Evolutionary conservation across 2,888 invertebrate species (phyloP).

Genomic region (Volucella bombylans): DNA sequence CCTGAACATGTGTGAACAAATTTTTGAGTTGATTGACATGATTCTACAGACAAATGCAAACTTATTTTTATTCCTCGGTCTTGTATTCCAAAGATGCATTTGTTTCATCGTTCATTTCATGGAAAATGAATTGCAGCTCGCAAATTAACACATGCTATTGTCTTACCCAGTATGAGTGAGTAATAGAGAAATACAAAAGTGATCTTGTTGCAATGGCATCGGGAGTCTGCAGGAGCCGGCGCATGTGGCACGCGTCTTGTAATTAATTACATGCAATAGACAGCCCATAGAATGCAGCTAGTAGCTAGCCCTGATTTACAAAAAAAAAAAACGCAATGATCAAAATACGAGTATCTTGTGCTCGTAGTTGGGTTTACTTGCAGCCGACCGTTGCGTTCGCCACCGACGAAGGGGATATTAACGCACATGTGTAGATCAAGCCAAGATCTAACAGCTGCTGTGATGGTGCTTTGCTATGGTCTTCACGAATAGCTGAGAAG

Average conservation of each 20-base stretch:
- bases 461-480: conserved; percentile 37
- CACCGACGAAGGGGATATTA: conserved; percentile 54
- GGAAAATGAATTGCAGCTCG: conserved; percentile 73
- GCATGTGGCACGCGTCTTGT: conserved; percentile 81
- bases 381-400: conserved; percentile 61
- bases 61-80: conserved; percentile 47
- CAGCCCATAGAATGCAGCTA: conserved; percentile 59
- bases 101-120: conserved; percentile 69
- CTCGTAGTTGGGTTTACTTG: conserved; percentile 61
- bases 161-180: conserved; percentile 58
- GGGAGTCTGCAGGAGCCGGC: conserved; percentile 45
- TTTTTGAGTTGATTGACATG: conserved; percentile 67
- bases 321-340: conserved; percentile 54
- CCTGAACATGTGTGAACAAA: conserved; percentile 33
- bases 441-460: conserved; percentile 59
- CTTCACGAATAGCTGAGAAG: conserved; percentile 52
- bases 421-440: conserved; percentile 52
- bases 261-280: conserved; percentile 79
- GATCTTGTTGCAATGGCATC: conserved; percentile 44
- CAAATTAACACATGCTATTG: conserved; percentile 74
- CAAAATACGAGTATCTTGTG: conserved; percentile 52
- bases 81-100: conserved; percentile 30
- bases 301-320: conserved; percentile 71
- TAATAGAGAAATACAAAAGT: conserved; percentile 44
- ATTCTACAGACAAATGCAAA: conserved; percentile 56